Evolutionary conservation across 1,140 invertebrate species (phyloP).

Genomic region (Zaprionus kolodkinae): DNA sequence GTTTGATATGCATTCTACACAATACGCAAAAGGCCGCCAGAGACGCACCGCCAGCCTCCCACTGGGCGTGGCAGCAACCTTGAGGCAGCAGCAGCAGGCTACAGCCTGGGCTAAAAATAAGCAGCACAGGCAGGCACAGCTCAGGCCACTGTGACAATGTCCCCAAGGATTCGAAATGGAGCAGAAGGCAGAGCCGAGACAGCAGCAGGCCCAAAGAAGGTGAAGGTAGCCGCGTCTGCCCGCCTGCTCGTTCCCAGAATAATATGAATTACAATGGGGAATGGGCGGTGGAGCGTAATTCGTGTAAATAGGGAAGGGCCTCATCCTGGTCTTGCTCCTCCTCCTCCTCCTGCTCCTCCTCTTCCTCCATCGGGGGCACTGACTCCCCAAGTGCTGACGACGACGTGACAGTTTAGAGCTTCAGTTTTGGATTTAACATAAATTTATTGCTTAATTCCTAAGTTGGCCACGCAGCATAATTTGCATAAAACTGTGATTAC

Average conservation of each 20-base stretch:
- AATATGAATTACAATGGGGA: conserved; percentile 79
- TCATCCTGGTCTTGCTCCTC: too few relatives aligned
- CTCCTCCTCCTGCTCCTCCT: too few relatives aligned
- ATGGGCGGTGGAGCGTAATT: conserved; percentile 61
- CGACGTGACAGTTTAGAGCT: conserved; percentile 64
- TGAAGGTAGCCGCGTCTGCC: conserved; percentile 24
- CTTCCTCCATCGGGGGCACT: too few relatives aligned
- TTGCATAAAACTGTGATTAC: conserved; percentile 47
- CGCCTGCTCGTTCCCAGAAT: conserved; percentile 36
- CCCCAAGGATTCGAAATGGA: conserved; percentile 52
- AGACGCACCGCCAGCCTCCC: neutral
- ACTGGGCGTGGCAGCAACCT: conserved; percentile 14
- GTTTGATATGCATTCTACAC: conserved; percentile 21
- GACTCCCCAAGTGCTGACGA: conserved; percentile 27
- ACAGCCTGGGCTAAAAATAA: conserved; percentile 49
- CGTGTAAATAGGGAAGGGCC: conserved; percentile 49
- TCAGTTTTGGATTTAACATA: conserved; percentile 58
- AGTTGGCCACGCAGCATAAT: conserved; percentile 37
- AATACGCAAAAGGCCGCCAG: conserved; percentile 14
- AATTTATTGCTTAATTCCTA: conserved; percentile 71
- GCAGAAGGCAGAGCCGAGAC: conserved; percentile 28
- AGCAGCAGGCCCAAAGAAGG: conserved; percentile 24
- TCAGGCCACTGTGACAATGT: conserved; percentile 16
- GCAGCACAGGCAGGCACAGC: conserved; percentile 22
- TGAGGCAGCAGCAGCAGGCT: conserved; percentile 13